A percentile compares a stretch with the other conserved stretches of the same genome.
phyloP scores from a whole-genome alignment of 2,797 vertebrate genomes.

The Percopsis omiscomaycus region DNA sequence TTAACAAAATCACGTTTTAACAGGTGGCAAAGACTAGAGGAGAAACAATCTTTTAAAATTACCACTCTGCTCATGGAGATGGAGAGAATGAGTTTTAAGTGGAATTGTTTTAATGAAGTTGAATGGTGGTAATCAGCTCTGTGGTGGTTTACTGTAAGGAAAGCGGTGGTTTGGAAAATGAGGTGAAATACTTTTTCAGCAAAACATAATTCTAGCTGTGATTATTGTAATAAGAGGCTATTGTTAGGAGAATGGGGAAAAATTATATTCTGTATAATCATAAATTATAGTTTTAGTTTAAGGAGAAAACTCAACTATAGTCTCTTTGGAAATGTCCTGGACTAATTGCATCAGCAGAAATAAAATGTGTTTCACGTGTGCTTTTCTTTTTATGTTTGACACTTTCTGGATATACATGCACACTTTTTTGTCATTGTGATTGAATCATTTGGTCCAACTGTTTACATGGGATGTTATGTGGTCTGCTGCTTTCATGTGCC shows the following conservation, averaged over 20 bases:
- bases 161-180: constrained; percentile 22
- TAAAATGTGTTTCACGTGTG: too few relatives aligned
- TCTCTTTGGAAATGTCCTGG: neutral
- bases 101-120: constrained; percentile 46
- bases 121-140: constrained; percentile 47
- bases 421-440: too few relatives aligned
- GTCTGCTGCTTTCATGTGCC: too few relatives aligned
- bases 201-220: constrained; percentile 4
- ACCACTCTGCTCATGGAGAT: constrained; percentile 29
- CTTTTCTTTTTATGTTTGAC: too few relatives aligned
- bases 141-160: neutral
- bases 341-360: too few relatives aligned
- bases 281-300: neutral
- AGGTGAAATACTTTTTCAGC: constrained; percentile 13
- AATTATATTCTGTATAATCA: constrained; percentile 6
- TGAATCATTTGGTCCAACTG: too few relatives aligned
- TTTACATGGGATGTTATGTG: too few relatives aligned
- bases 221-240: constrained; percentile 65
- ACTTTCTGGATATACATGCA: too few relatives aligned
- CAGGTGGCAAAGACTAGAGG: constrained; percentile 34
- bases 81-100: constrained; percentile 41
- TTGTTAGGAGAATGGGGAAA: constrained; percentile 15
- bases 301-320: neutral
- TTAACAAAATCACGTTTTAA: constrained; percentile 44
- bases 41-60: constrained; percentile 37